Evolutionary conservation across 2,888 invertebrate species (phyloP).

Genomic region (Yponomeuta cagnagella): DNA sequence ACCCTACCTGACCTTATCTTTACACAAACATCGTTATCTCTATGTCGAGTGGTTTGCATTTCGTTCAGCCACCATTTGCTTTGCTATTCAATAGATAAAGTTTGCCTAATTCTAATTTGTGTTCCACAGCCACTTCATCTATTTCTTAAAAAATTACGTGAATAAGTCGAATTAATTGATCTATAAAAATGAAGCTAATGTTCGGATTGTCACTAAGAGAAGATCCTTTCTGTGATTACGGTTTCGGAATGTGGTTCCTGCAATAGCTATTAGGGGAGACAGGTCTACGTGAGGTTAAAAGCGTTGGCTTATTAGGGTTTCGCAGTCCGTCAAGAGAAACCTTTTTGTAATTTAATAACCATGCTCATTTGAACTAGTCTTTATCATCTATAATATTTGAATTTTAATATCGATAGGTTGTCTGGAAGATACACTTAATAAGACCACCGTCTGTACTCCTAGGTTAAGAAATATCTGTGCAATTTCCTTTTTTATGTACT

Average conservation of each 20-base stretch:
- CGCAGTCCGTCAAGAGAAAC: constrained; percentile 6
- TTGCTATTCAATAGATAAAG: constrained; percentile 7
- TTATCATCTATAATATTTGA: too few relatives aligned
- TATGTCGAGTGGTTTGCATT: constrained; percentile 18
- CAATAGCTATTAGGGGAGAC: constrained; percentile 37
- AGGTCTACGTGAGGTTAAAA: constrained; percentile 31
- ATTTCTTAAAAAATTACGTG: neutral
- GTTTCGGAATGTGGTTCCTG: constrained; percentile 31
- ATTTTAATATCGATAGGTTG: too few relatives aligned
- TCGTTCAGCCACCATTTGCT: constrained; percentile 18
- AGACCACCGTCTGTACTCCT: too few relatives aligned
- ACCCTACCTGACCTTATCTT: constrained; percentile 33
- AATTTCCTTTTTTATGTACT: too few relatives aligned
- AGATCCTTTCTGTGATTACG: constrained; percentile 29
- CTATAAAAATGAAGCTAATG: neutral
- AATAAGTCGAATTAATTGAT: neutral
- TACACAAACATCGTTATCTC: constrained; percentile 30
- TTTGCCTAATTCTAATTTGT: neutral
- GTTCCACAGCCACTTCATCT: neutral
- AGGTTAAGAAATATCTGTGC: too few relatives aligned
- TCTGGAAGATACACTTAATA: too few relatives aligned
- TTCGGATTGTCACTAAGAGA: constrained; percentile 15
- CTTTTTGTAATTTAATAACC: too few relatives aligned
- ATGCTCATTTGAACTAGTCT: too few relatives aligned
- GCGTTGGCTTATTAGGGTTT: constrained; percentile 21